Evolutionary conservation across 2,888 invertebrate species (phyloP), one percentile per base, ranked within the genome.

Genomic region (Camponotus fellah): DNA sequence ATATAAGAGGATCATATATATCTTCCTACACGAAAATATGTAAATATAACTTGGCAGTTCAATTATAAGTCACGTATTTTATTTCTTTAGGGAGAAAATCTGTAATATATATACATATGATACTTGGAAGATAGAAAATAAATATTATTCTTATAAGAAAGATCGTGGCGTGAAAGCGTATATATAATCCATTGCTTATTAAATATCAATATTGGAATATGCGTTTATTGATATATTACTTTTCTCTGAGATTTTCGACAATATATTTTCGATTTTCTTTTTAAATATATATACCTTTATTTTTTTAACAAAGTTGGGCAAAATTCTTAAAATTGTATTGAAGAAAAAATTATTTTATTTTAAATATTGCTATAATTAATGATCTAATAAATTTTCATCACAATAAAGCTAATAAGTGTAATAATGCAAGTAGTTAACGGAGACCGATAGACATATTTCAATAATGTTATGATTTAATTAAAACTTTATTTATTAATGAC

Each of bases 121-220:
- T 72, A 72, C 21, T 26, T 17, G n/a, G 58, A 58, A 60, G 60
- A 40, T 37, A 26, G 60, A 72, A 40, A 60, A 40, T 71, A 71
- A 56, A 71, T 56, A 72, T 72, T 37, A 72, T 2, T 58, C 56
- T 71, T 37, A 72, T 5, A 58, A 37, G 53, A 34, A 53, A 56
- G 21, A 72, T 37, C 14, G 37, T 37, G 21, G 14, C 21, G 56
- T 21, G 37, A 37, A 71, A 37, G 53, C 10, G 53, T 71, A 34
- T 69, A 69, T 26, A 26, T 53, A 69, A 69, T 14, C n/a, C 53
- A 71, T 71, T 71, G 12, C 34, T 53, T 49, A 49, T n/a, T 8
- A 49, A 71, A 4, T 71, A 71, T 71, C 69, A 71, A 34, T 71
- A 53, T 71, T 71, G 53, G 5, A 71, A 71, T n/a, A 69, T 37